Evolutionary conservation across 2,113 vertebrate genomes (phyloP).

Genomic region (Hiodon tergisus): DNA sequence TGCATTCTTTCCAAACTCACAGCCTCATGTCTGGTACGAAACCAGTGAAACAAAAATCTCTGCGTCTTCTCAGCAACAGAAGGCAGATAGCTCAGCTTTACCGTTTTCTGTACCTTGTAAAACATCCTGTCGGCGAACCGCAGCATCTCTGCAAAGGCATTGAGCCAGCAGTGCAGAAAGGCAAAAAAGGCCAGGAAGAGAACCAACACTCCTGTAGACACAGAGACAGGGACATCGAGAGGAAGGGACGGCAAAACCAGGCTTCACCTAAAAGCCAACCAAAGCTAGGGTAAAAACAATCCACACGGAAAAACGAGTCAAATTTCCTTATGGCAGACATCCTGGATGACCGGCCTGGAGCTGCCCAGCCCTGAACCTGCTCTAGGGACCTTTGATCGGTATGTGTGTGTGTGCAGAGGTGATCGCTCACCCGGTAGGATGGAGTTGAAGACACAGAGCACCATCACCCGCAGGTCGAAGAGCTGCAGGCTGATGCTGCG

Average conservation of each 20-base stretch:
- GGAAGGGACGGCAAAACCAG: neutral
- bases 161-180: slow-evolving; percentile 68
- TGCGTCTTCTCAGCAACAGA: too few species aligned
- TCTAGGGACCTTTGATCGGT: neutral
- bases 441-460: slow-evolving; percentile 91
- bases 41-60: neutral
- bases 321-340: neutral
- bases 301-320: neutral
- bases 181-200: slow-evolving; percentile 70
- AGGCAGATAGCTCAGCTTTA: too few species aligned
- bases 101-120: slow-evolving; percentile 63
- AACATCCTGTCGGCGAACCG: slow-evolving; percentile 78
- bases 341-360: too few species aligned
- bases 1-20: neutral
- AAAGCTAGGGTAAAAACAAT: neutral
- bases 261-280: neutral
- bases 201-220: slow-evolving; percentile 62
- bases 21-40: neutral
- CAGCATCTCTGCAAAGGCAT: slow-evolving; percentile 76
- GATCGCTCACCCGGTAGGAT: slow-evolving; percentile 80
- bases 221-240: slow-evolving; percentile 16
- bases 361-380: neutral
- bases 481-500: slow-evolving; percentile 77
- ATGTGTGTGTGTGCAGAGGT: neutral
- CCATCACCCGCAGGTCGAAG: slow-evolving; percentile 78